Conservation (phyloP, 2,113 vertebrate species). For the Genyomyrus donnyi region DNA sequence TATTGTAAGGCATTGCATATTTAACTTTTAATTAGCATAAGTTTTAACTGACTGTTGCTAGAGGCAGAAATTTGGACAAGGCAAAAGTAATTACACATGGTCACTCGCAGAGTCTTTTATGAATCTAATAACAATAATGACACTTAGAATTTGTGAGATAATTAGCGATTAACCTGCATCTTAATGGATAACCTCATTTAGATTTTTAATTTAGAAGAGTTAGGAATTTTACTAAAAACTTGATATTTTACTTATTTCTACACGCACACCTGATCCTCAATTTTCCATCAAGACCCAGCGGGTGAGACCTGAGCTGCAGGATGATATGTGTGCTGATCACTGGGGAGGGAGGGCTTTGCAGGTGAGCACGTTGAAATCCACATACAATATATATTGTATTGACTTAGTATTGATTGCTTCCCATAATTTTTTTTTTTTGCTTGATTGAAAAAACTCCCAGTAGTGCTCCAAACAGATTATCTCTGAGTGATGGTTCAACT, state of each 20-base stretch:
- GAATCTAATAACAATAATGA: background rate
- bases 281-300: background rate
- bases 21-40: background rate
- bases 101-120: background rate
- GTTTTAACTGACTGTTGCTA: background rate
- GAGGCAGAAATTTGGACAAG: background rate
- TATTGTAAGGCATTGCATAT: background rate
- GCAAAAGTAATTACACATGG: background rate
- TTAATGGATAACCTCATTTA: background rate
- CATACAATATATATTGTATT: background rate
- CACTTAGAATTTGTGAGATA: background rate
- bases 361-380: background rate
- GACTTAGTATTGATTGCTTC: constrained; percentile 5
- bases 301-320: background rate
- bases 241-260: background rate
- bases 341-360: background rate
- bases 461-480: constrained; percentile 1
- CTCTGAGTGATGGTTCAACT: background rate
- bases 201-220: background rate
- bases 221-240: background rate
- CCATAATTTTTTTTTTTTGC: background rate
- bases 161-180: background rate
- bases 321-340: background rate
- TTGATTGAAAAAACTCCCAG: constrained; percentile 7
- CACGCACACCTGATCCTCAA: background rate